Conservation (phyloP, 2,113 vertebrate species). For the Trichechus manatus region DNA sequence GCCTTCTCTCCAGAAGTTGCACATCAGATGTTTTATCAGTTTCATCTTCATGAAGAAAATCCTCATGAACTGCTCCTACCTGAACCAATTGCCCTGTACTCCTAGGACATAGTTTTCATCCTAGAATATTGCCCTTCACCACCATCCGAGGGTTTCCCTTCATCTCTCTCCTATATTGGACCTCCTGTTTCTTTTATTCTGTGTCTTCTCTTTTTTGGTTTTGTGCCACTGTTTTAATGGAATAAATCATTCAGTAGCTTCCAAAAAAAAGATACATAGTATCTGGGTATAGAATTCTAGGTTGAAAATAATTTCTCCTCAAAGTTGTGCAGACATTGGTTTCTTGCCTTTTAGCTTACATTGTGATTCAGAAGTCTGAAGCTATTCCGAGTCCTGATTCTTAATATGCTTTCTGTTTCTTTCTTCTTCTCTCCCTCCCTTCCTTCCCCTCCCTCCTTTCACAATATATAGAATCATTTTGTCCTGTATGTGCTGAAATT, state of each 20-base stretch:
- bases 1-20: neutral
- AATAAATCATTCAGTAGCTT: slow-evolving; percentile 19
- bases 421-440: neutral
- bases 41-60: slow-evolving; percentile 31
- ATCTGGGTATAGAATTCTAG: slow-evolving; percentile 28
- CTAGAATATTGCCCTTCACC: neutral
- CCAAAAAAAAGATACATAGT: neutral
- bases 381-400: neutral
- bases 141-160: neutral
- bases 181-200: slow-evolving; percentile 4
- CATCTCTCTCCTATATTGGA: neutral
- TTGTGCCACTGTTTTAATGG: slow-evolving; percentile 42
- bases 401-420: neutral
- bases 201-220: neutral
- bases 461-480: neutral
- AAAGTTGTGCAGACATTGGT: neutral
- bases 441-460: neutral
- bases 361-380: neutral
- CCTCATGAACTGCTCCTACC: neutral
- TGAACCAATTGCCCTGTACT: neutral
- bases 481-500: neutral
- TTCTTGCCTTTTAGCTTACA: neutral
- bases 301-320: slow-evolving; percentile 34
- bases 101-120: neutral
- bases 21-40: neutral